These are phyloP conservation scores for Phallusia fumigata DNA, from an alignment of 23 tunicate genomes.

Conservation along the genomic window DNA sequence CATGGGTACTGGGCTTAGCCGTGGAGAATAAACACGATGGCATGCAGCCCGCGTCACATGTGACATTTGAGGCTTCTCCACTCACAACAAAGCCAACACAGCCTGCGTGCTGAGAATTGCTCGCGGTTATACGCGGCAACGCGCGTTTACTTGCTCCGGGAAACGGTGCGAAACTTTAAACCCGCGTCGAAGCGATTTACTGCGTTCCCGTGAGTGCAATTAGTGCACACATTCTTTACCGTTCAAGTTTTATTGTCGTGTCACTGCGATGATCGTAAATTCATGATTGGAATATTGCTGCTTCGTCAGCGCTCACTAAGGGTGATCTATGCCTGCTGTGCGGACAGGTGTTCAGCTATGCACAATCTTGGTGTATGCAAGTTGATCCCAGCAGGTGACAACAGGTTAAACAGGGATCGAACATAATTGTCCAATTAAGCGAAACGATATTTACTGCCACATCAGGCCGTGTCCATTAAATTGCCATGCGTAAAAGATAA, in stretches of 20 bases:
- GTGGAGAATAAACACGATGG: neutral
- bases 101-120: neutral
- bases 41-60: neutral
- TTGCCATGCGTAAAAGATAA: too few species aligned
- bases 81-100: neutral
- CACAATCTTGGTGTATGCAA: neutral
- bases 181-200: neutral
- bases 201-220: neutral
- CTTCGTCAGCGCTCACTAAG: neutral
- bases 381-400: neutral
- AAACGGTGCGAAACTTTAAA: neutral
- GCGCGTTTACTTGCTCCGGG: too few species aligned
- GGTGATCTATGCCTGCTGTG: neutral
- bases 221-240: neutral
- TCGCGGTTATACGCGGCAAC: neutral
- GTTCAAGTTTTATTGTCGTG: constrained; percentile 7
- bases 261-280: neutral
- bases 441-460: neutral
- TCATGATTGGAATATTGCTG: neutral
- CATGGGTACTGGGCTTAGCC: too few species aligned
- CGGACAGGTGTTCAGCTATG: neutral
- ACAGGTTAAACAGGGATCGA: neutral
- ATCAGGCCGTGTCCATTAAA: neutral
- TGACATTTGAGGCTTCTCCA: constrained; percentile 11
- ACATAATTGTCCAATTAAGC: neutral